Evolutionary conservation across 92 coral and sea anemone species (phyloP).

Genomic region (Anthopleura xanthogrammica): DNA sequence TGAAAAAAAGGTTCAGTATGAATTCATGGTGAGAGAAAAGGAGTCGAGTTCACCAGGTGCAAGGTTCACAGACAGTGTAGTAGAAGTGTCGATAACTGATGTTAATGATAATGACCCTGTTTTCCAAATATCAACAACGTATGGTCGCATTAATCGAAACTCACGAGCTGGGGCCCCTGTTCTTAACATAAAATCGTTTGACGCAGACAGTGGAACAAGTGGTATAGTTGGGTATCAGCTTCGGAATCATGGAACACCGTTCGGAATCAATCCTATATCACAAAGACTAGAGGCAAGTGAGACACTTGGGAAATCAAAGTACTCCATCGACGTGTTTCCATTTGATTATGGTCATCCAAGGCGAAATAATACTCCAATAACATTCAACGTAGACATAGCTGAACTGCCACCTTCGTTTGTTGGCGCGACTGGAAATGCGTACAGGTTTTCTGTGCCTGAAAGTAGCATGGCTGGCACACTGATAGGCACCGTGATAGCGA

Average conservation of each 20-base stretch:
- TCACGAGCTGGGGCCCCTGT: slow-evolving; percentile 61
- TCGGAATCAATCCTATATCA: slow-evolving; percentile 60
- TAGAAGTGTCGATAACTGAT: slow-evolving; percentile 62
- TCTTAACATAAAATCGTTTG: slow-evolving; percentile 39
- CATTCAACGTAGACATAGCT: slow-evolving; percentile 51
- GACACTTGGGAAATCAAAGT: slow-evolving; percentile 42
- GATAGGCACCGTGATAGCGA: slow-evolving; percentile 66
- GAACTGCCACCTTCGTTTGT: slow-evolving; percentile 70
- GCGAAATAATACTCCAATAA: slow-evolving; percentile 45
- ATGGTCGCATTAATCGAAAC: slow-evolving; percentile 53
- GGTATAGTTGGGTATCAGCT: slow-evolving; percentile 67
- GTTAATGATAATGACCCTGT: slow-evolving; percentile 71
- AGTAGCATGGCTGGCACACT: slow-evolving; percentile 53
- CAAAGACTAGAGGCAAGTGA: slow-evolving; percentile 57
- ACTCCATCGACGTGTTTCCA: slow-evolving; percentile 43
- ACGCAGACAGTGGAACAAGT: slow-evolving; percentile 55
- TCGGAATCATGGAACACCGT: slow-evolving; percentile 34
- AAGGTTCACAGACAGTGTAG: slow-evolving; percentile 33
- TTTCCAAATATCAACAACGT: slow-evolving; percentile 18
- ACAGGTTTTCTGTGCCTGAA: slow-evolving; percentile 65
- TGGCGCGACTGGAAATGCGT: slow-evolving; percentile 40
- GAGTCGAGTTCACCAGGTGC: slow-evolving; percentile 39
- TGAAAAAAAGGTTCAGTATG: slow-evolving; percentile 50
- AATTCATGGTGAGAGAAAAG: slow-evolving; percentile 53
- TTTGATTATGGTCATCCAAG: slow-evolving; percentile 86